These are phyloP conservation scores for Meghimatium bilineatum DNA, from an alignment of 2,888 invertebrate genomes.

Conservation along the genomic window DNA sequence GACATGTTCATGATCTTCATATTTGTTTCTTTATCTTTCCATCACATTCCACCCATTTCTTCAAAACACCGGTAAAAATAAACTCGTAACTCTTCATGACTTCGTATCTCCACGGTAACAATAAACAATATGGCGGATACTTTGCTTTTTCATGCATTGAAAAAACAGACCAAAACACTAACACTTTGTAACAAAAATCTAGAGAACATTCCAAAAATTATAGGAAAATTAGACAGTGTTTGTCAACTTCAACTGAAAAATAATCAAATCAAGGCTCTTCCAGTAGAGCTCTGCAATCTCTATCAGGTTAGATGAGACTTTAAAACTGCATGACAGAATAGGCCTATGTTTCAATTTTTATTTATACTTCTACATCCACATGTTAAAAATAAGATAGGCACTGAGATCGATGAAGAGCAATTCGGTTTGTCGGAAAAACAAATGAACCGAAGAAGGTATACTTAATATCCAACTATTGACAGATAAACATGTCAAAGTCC, in stretches of 20 bases:
- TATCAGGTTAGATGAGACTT: constrained; percentile 64
- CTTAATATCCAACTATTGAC: too few relatives aligned
- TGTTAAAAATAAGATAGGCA: too few relatives aligned
- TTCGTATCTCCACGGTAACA: constrained; percentile 9
- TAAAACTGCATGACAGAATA: too few relatives aligned
- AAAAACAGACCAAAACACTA: constrained; percentile 70
- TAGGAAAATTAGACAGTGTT: constrained; percentile 70
- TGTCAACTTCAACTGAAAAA: constrained; percentile 69
- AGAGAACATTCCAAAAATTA: constrained; percentile 70
- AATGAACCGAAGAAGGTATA: too few relatives aligned
- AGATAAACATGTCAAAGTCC: too few relatives aligned
- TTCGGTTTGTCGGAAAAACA: too few relatives aligned
- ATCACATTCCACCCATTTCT: too few relatives aligned
- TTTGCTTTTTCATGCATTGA: constrained; percentile 68
- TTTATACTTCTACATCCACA: too few relatives aligned
- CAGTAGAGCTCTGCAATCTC: constrained; percentile 69
- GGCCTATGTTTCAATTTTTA: too few relatives aligned
- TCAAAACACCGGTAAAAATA: background rate
- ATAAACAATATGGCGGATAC: constrained; percentile 73
- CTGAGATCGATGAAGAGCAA: too few relatives aligned
- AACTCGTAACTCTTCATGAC: background rate
- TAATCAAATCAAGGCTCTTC: constrained; percentile 69
- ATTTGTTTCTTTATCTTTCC: too few relatives aligned
- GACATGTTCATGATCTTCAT: too few relatives aligned
- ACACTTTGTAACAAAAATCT: constrained; percentile 73